These are phyloP conservation scores for Cyclargus thomasi DNA, from an alignment of 1,140 invertebrate species.

Conservation along the genomic window DNA sequence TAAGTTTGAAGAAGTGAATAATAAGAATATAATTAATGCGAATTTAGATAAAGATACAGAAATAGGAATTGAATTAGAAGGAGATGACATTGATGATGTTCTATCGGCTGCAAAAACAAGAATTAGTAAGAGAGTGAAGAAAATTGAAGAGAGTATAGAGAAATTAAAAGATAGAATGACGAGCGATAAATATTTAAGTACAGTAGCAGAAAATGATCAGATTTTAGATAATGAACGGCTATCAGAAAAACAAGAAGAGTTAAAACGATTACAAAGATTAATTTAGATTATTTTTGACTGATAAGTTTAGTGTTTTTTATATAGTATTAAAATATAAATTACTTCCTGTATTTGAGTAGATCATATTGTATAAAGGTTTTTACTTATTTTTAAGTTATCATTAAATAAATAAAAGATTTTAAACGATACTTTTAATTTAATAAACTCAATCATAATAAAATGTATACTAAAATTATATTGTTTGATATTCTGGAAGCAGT, in stretches of 20 bases:
- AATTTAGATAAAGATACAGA: constrained; percentile 46
- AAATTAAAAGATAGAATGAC: constrained; percentile 46
- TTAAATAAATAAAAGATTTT: no score
- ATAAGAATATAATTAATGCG: constrained; percentile 39
- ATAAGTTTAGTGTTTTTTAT: background rate
- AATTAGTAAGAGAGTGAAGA: constrained; percentile 49
- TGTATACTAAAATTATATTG: no score
- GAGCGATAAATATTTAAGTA: constrained; percentile 39
- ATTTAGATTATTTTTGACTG: constrained; percentile 27
- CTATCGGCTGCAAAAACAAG: constrained; percentile 42
- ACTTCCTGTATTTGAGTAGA: no score
- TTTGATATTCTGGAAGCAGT: no score
- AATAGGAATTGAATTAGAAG: constrained; percentile 44
- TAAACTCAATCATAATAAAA: no score
- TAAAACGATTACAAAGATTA: constrained; percentile 53
- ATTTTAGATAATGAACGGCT: constrained; percentile 44
- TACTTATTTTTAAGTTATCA: no score
- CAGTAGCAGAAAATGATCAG: constrained; percentile 39
- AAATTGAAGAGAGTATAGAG: constrained; percentile 45
- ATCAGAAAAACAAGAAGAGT: constrained; percentile 45
- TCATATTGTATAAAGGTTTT: no score
- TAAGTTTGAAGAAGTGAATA: constrained; percentile 28
- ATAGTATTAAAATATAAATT: background rate
- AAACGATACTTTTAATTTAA: no score
- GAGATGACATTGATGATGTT: constrained; percentile 35